These are phyloP conservation scores for Allobates femoralis DNA, from an alignment of 2,797 vertebrate genomes.

Conservation along the genomic window DNA sequence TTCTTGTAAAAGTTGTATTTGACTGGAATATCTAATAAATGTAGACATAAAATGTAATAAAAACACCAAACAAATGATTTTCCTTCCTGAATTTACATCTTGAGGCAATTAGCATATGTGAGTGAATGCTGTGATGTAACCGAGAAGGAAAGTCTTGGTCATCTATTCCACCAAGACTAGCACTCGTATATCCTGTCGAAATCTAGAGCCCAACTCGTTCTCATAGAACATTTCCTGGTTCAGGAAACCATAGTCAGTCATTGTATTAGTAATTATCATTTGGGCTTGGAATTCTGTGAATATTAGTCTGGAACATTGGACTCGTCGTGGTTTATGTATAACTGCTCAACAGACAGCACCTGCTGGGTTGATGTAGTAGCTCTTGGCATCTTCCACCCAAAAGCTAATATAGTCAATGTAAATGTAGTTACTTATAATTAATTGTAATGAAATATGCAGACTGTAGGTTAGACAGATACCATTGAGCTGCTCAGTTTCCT, in stretches of 20 bases:
- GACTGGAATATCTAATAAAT: conserved; percentile 46
- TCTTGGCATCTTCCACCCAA: not conserved
- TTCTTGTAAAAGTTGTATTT: conserved; percentile 35
- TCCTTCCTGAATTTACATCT: conserved; percentile 57
- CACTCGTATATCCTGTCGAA: conserved; percentile 49
- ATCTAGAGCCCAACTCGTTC: conserved; percentile 44
- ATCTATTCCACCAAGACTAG: conserved; percentile 44
- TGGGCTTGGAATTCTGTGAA: conserved; percentile 50
- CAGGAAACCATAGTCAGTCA: conserved; percentile 55
- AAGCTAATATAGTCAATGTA: conserved; percentile 3
- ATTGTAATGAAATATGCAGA: not conserved
- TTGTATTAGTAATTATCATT: conserved; percentile 39
- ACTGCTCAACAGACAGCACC: conserved; percentile 42
- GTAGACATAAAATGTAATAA: conserved; percentile 47
- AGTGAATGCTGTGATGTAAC: conserved; percentile 49
- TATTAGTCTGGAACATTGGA: not conserved
- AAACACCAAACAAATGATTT: conserved; percentile 53
- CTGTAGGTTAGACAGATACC: conserved; percentile 38
- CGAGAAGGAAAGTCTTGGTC: conserved; percentile 37
- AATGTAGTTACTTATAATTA: conserved; percentile 2
- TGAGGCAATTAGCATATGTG: conserved; percentile 60
- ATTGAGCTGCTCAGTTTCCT: conserved; percentile 42
- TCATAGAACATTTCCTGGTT: conserved; percentile 60
- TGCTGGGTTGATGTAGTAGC: conserved; percentile 36
- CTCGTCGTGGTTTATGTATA: conserved; percentile 20